Conservation (phyloP, 2,888 invertebrate species). For the Temnothorax rugatulus region DNA sequence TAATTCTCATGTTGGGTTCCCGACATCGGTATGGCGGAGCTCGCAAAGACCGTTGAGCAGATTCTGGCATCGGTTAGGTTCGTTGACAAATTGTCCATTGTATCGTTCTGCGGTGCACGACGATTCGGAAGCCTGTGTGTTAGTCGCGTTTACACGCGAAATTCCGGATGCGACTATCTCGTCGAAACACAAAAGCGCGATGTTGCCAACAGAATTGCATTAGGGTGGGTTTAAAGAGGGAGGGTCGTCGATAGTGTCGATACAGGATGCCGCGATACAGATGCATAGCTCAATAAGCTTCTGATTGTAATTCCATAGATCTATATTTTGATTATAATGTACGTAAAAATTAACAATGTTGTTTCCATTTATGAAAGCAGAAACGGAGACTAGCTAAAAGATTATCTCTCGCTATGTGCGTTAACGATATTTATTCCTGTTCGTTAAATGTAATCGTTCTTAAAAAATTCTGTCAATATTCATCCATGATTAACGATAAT, state of each 20-base stretch:
- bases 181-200: constrained; percentile 71
- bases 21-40: constrained; percentile 58
- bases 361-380: not conserved
- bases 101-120: constrained; percentile 66
- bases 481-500: constrained; percentile 33
- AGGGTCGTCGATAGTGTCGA: not conserved
- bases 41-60: constrained; percentile 66
- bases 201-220: constrained; percentile 62
- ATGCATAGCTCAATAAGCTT: constrained; percentile 72
- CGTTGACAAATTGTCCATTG: constrained; percentile 78
- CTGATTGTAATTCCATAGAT: constrained; percentile 70
- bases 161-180: constrained; percentile 68
- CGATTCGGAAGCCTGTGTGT: constrained; percentile 71
- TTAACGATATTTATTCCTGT: not conserved
- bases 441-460: not conserved
- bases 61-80: constrained; percentile 71
- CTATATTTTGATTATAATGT: constrained; percentile 54
- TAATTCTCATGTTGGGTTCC: constrained; percentile 55
- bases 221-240: constrained; percentile 47
- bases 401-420: not conserved
- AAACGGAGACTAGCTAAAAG: not conserved
- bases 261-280: constrained; percentile 60
- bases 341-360: constrained; percentile 68
- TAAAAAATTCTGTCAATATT: constrained; percentile 33
- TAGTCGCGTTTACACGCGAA: constrained; percentile 74